Conservation (phyloP, 2,888 invertebrate species). For the Lumbricus terrestris region DNA sequence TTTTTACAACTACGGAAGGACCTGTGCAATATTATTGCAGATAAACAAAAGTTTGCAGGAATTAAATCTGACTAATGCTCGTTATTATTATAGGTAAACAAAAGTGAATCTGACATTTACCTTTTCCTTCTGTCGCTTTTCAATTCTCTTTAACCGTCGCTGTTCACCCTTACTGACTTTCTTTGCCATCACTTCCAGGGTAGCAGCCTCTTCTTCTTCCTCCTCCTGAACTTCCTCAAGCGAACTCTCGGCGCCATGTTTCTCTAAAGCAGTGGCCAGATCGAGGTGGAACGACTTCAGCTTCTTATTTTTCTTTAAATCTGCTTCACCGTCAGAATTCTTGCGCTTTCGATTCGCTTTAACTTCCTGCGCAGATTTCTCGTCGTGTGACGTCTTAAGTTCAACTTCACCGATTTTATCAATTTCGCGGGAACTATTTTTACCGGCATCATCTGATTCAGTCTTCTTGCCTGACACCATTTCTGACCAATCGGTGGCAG, state of each 20-base stretch:
- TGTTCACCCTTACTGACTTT: conserved; percentile 28
- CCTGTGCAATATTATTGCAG: no score
- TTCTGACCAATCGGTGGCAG: conserved; percentile 26
- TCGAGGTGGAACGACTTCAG: neutral
- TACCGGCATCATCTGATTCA: neutral
- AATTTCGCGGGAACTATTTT: neutral
- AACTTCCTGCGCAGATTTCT: neutral
- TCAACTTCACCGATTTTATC: neutral
- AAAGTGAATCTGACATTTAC: conserved; percentile 17
- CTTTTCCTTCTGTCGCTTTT: conserved; percentile 23
- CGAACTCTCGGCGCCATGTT: neutral
- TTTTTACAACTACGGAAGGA: no score
- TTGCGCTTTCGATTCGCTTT: neutral
- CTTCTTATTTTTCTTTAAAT: neutral
- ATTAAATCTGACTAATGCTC: no score
- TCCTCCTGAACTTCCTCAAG: neutral
- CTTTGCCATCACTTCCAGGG: neutral
- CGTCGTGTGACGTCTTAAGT: neutral
- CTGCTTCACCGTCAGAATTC: neutral
- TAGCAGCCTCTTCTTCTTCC: conserved; percentile 7
- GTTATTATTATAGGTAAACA: neutral
- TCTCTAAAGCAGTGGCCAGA: neutral
- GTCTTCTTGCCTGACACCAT: neutral
- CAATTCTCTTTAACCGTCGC: conserved; percentile 35
- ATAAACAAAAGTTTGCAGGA: no score